Base-by-base conservation (phyloP, 1,140 invertebrate species). In the Fopius arisanus region DNA sequence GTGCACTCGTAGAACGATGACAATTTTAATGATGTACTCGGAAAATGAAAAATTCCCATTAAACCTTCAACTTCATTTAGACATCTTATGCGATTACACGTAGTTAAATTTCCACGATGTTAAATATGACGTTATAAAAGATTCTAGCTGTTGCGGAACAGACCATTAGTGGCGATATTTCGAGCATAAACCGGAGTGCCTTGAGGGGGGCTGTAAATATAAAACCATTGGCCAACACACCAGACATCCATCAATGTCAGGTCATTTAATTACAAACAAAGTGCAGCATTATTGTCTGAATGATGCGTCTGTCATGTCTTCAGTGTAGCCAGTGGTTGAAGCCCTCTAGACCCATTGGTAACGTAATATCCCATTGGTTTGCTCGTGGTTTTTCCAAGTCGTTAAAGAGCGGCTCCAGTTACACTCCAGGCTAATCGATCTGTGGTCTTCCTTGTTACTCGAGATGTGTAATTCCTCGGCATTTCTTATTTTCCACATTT, bases 161-260 rank as follows among this genome's bases (percentile, higher is more conserved):
- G 16, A 21, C 28, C 63, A 66, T 66, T 37, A 66, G 63, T 66
- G 63, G 16, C 31, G 63, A 28, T n/a, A 66, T 31, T 31, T 66
- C 31, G 16, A 66, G 31, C 63, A 66, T 28, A 19, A 33, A 31
- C 16, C 7, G 78, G 79, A 72, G 78, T 76, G 70, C 72, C 63
- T 48, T 63, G 63, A 33, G 28, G 59, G 71, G 29, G 33, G 33
- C 19, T 51, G 43, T 51, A 51, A 21, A 21, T 51, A 51, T 51
- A 51, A 51, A 51, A 37, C 43, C 43, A 51, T 51, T 51, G 43
- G 43, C 33, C 33, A 72, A 79, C 75, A 59, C 21, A 75, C 70
- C 73, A 75, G 73, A 79, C 79, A 83, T 82, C 82, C 80, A 83
- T 82, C 82, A 83, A 83, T 81, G 82, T 81, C 80, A 77, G 77